Base-by-base conservation (phyloP, 1,140 invertebrate species). In the Drosophila triauraria region DNA sequence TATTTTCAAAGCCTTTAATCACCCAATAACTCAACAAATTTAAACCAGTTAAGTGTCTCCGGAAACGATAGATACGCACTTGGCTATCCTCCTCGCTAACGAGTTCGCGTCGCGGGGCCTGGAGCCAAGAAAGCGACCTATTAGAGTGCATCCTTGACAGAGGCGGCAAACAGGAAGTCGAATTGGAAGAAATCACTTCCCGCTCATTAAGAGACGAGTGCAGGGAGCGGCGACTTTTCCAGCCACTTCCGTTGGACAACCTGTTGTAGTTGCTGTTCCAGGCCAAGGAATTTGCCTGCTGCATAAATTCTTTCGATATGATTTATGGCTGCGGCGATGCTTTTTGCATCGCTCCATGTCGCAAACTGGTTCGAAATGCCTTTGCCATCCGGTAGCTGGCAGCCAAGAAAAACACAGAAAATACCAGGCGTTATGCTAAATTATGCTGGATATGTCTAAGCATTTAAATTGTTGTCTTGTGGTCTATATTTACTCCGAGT, bases 261-360 rank as follows among this genome's bases (percentile, higher is more conserved):
- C 48, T 82, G 79, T 79, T 83, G 81, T 61, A 0, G 32, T 10
- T 32, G 32, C 27, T 54, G 15, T 84, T 85, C 57, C 48, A 44
- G 43, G 47, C 80, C 51, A 35, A 51, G 81, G 81, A 83, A 83
- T 83, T 83, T 80, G 77, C 81, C 77, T 83, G 76, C 81, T 70
- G 72, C 81, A 84, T 81, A 85, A 80, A 85, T 84, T 84, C 81
- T 84, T 85, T 61, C 48, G 62, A 81, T 83, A 80, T 84, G 72
- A 84, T 84, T 85, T 84, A 85, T 84, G 46, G 56, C 42, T 44
- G 43, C 23, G 27, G 38, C 32, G 76, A 47, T 35, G 13, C 25
- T 32, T 67, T 48, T 48, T 50, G 42, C 53, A 38, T 51, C 9
- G 40, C 25, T 25, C n/a, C 58, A 57, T 74, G 62, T 20, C 69